Evolutionary conservation across 37 sponge, comb jelly and placozoan species (phyloP), one percentile per base, ranked within the genome.

Genomic region (Chondrilla cf. caribensis): DNA sequence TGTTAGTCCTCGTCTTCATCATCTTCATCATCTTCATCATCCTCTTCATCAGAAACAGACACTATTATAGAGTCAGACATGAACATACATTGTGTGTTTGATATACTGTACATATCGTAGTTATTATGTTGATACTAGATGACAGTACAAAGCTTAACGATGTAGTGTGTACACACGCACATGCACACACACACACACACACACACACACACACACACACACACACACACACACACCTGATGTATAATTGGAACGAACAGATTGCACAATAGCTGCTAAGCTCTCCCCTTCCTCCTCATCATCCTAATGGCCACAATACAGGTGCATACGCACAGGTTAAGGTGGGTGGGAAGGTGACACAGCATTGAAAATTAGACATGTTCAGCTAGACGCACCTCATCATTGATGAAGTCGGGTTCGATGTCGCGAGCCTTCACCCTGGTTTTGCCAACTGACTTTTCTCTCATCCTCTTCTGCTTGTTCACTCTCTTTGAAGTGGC

Each of bases 391-490:
- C 11, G 54, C 28, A 54, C 87, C 40, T 78, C 79, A 83, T 77
- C 76, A 78, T 79, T 72, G 15, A 73, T 36, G n/a, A 70, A 70
- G n/a, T 83, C 90, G 0, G 92, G 89, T 72, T 97, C 97, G 80
- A 97, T 70, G 77, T 89, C 91, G 31, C 83, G 47, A 0, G 90
- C 88, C 2, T 86, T 86, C 41, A 94, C 54, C 6, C 90, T 73
- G 2, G 76, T 82, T 43, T 67, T 47, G 39, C 76, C 28, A 62
- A 31, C 14, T 37, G 70, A 21, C 58, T 83, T 87, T 85, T 97
- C 95, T 42, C 85, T 81, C 76, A 87, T 36, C 3, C 93, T 75
- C 70, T 83, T 79, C 82, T 94, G 91, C 87, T 85, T 86, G 83
- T 83, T 89, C 75, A 89, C 95, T 4, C 84, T 25, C n/a, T 88